Conservation (phyloP, 2,113 vertebrate species). For the Lathamus discolor region DNA sequence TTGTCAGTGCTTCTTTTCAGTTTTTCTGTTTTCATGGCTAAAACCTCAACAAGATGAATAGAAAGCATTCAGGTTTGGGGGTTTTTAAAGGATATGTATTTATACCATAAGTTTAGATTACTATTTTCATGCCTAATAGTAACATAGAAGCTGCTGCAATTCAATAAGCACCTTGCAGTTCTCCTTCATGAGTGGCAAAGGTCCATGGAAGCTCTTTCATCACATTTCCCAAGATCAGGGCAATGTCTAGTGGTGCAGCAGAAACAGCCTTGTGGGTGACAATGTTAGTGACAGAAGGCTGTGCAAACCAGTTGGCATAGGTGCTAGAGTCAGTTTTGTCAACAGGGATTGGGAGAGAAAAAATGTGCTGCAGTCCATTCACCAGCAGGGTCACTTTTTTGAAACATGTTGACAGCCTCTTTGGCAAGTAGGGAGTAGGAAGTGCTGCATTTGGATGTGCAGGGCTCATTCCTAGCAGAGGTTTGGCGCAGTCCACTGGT, state of each 20-base stretch:
- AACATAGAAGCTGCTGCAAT: neutral
- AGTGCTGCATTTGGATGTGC: accelerated
- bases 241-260: neutral
- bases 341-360: neutral
- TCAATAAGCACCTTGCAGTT: neutral
- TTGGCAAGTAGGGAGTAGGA: neutral
- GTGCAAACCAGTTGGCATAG: neutral
- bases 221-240: neutral
- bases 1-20: neutral
- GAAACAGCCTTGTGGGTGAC: neutral
- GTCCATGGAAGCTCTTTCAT: accelerated
- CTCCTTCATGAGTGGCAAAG: neutral
- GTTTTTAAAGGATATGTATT: neutral
- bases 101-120: neutral
- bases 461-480: neutral
- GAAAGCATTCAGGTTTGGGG: neutral
- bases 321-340: neutral
- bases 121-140: neutral
- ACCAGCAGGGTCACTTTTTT: neutral
- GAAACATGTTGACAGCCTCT: neutral
- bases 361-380: neutral
- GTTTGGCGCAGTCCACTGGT: neutral
- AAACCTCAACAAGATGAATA: neutral
- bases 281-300: neutral
- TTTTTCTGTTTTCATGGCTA: neutral